phyloP scores from a whole-genome alignment of 1,140 invertebrate genomes.

The Acyrthosiphon pisum region DNA sequence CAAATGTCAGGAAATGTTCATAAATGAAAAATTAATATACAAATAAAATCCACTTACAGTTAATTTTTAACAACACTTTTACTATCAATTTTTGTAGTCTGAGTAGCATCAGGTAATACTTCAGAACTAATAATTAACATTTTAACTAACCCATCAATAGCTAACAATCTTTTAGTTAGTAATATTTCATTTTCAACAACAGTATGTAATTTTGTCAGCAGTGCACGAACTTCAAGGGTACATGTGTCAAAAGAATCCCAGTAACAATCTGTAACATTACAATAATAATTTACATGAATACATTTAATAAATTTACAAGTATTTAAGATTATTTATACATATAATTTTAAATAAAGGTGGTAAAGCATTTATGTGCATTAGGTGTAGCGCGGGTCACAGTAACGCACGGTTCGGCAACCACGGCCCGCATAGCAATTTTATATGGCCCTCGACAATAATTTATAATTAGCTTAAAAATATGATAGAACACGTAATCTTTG shows the following conservation, averaged over 20 bases:
- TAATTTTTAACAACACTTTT: neutral
- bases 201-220: slow-evolving; percentile 11
- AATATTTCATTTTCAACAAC: slow-evolving; percentile 52
- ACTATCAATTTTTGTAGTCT: slow-evolving; percentile 3
- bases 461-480: too few relatives aligned
- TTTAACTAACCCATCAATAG: slow-evolving; percentile 52
- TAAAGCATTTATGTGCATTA: too few relatives aligned
- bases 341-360: too few relatives aligned
- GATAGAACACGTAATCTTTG: too few relatives aligned
- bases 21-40: neutral
- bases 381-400: too few relatives aligned
- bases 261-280: slow-evolving; percentile 48
- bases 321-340: too few relatives aligned
- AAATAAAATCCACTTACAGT: neutral
- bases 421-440: too few relatives aligned
- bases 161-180: slow-evolving; percentile 39
- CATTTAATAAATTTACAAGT: too few relatives aligned
- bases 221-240: slow-evolving; percentile 30
- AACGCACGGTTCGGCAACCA: too few relatives aligned
- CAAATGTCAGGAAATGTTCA: neutral
- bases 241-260: slow-evolving; percentile 39
- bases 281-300: neutral
- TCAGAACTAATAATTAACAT: slow-evolving; percentile 54
- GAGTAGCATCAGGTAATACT: slow-evolving; percentile 7
- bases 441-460: too few relatives aligned